phyloP scores from a whole-genome alignment of 2,888 invertebrate species.

The Trissoscelio sp. region DNA sequence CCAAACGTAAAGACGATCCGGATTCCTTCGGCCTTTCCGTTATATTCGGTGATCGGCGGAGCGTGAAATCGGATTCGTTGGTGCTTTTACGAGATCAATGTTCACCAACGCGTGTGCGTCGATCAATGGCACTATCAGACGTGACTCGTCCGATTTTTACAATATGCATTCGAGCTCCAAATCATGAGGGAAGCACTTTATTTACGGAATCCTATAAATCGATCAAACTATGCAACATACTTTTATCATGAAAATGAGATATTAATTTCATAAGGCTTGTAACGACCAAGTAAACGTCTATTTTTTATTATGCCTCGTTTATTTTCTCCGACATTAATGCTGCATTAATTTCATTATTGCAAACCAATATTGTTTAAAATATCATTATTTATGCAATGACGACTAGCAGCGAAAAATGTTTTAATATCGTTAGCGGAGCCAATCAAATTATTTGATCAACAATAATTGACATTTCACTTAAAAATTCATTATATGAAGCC shows the following conservation, averaged over 20 bases:
- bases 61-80: slow-evolving; percentile 79
- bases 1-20: slow-evolving; percentile 65
- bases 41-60: slow-evolving; percentile 70
- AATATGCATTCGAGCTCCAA: slow-evolving; percentile 56
- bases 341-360: slow-evolving; percentile 24
- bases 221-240: slow-evolving; percentile 32
- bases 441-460: slow-evolving; percentile 34
- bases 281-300: slow-evolving; percentile 17
- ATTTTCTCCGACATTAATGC: slow-evolving; percentile 12
- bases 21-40: slow-evolving; percentile 62
- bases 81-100: slow-evolving; percentile 75
- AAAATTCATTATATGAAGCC: slow-evolving; percentile 32
- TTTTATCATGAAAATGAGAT: slow-evolving; percentile 44
- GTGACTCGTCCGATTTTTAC: slow-evolving; percentile 58
- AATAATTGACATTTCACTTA: slow-evolving; percentile 44
- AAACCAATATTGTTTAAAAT: slow-evolving; percentile 32
- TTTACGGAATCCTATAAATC: slow-evolving; percentile 61
- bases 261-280: slow-evolving; percentile 26
- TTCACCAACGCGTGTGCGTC: slow-evolving; percentile 73
- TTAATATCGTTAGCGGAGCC: slow-evolving; percentile 7
- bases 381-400: background rate
- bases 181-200: slow-evolving; percentile 61
- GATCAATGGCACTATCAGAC: slow-evolving; percentile 69
- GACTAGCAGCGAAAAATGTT: background rate
- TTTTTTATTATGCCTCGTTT: slow-evolving; percentile 22